phyloP scores from a whole-genome alignment of 2,113 vertebrate genomes.

The Oostethus manadensis region DNA sequence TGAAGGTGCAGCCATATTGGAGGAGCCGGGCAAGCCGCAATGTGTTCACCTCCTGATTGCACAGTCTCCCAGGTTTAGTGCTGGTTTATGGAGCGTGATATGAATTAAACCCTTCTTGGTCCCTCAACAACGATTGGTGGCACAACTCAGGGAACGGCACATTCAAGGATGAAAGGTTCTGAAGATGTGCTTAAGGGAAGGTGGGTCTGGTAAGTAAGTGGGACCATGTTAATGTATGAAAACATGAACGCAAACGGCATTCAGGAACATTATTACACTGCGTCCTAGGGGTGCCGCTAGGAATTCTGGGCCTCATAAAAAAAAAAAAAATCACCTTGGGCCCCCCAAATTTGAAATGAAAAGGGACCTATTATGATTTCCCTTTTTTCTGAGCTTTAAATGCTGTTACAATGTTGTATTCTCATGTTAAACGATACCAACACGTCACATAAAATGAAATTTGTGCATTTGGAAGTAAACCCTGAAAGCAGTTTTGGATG shows the following conservation, averaged over 20 bases:
- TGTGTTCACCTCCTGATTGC: conserved; percentile 59
- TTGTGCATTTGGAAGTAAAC: too few relatives aligned
- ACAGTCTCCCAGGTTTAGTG: conserved; percentile 58
- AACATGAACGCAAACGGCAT: background rate
- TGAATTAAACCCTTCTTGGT: conserved; percentile 62
- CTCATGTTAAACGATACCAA: too few relatives aligned
- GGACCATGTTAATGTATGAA: conserved; percentile 30
- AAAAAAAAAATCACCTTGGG: too few relatives aligned
- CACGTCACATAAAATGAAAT: too few relatives aligned
- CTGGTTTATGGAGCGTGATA: conserved; percentile 69
- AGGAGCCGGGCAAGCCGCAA: conserved; percentile 35
- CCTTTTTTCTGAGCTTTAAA: too few relatives aligned
- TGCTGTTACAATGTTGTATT: too few relatives aligned
- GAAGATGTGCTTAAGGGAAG: conserved; percentile 36
- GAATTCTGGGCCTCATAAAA: too few relatives aligned
- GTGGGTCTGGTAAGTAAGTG: conserved; percentile 5
- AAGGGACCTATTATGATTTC: too few relatives aligned
- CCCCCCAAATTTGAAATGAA: too few relatives aligned
- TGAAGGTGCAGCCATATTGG: conserved; percentile 42
- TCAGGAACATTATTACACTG: too few relatives aligned
- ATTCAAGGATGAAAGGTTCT: conserved; percentile 43
- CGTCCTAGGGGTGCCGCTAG: too few relatives aligned
- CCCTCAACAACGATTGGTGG: conserved; percentile 55
- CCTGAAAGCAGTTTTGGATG: too few relatives aligned
- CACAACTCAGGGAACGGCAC: conserved; percentile 31